Percentiles rank a stretch among this genome's conserved stretches.
These are phyloP conservation scores for Gerosis bhagava DNA, from an alignment of 2,888 invertebrate genomes.

Conservation along the genomic window DNA sequence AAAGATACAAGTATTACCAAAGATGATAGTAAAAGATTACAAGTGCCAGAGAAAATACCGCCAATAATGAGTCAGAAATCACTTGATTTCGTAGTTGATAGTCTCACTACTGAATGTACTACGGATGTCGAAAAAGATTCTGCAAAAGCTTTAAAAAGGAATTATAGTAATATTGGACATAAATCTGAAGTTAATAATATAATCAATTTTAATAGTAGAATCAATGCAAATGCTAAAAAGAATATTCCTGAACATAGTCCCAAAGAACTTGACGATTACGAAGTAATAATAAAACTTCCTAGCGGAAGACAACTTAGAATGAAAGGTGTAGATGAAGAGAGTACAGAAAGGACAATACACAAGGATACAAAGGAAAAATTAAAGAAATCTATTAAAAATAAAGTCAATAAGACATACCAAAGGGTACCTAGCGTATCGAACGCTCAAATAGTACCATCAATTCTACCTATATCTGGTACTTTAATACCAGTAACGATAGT, in stretches of 20 bases:
- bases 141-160: slow-evolving; percentile 31
- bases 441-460: slow-evolving; percentile 35
- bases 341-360: slow-evolving; percentile 37
- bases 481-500: slow-evolving; percentile 51
- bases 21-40: slow-evolving; percentile 40
- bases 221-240: slow-evolving; percentile 15
- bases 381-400: slow-evolving; percentile 55
- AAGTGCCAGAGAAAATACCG: slow-evolving; percentile 46
- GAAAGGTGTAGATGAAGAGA: slow-evolving; percentile 52
- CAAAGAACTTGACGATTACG: slow-evolving; percentile 50
- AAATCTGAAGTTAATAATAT: too few species aligned
- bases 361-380: slow-evolving; percentile 52
- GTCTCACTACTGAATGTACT: slow-evolving; percentile 52
- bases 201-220: too few species aligned
- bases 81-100: slow-evolving; percentile 69
- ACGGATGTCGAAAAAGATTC: slow-evolving; percentile 35
- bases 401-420: slow-evolving; percentile 40
- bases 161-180: too few species aligned
- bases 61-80: slow-evolving; percentile 76
- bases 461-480: slow-evolving; percentile 51
- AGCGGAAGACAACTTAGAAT: slow-evolving; percentile 62
- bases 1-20: slow-evolving; percentile 50
- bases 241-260: not conserved
- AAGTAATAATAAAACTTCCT: slow-evolving; percentile 67
- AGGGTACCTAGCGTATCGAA: slow-evolving; percentile 32